Base-by-base conservation (phyloP, 2,797 vertebrate species). In the Hylomyscus alleni region DNA sequence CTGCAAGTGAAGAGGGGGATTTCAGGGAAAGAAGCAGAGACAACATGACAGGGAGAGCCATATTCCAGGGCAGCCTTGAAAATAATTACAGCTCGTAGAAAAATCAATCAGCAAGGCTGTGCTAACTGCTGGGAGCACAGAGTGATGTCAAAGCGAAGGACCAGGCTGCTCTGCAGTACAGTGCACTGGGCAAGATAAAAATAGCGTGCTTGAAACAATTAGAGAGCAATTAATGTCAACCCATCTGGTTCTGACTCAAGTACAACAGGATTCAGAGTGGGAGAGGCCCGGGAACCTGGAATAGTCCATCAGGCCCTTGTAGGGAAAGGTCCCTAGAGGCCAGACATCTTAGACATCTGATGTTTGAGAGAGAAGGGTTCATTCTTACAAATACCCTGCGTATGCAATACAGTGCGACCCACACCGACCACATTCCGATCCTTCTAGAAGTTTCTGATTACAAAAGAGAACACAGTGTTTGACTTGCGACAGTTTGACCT, bases 121-220 rank as follows among this genome's bases (percentile, higher is more conserved):
- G 29, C 81, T 82, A 31, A 91, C 20, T 1, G 12, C 73, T 40
- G 37, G 75, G 73, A 81, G 52, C 47, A 31, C 69, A 37, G 31
- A 88, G 82, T 76, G 7, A 91, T 1, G 82, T 19, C 76, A 93
- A 92, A 87, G 72, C 31, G 0, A 44, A 82, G 81, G 58, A 20
- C 73, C 69, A 75, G 94, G 76, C 58, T 67, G 19, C 2, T 94
- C n/a, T 93, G 88, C 90, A 58, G 72, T 58, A 77, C 80, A 44
- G 58, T 40, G 56, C 24, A 34, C 88, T 37, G 11, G 17, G 14
- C 76, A 26, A 95, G 94, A 91, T 84, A 95, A 96, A 97, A 97
- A 96, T 96, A 96, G 76, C 80, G 54, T 40, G 62, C 89, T 90
- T 76, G 91, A 95, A 96, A 95, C 91, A 95, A 97, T 97, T 95